Base-by-base conservation (phyloP, 2,113 vertebrate species). In the Vanacampus margaritifer region DNA sequence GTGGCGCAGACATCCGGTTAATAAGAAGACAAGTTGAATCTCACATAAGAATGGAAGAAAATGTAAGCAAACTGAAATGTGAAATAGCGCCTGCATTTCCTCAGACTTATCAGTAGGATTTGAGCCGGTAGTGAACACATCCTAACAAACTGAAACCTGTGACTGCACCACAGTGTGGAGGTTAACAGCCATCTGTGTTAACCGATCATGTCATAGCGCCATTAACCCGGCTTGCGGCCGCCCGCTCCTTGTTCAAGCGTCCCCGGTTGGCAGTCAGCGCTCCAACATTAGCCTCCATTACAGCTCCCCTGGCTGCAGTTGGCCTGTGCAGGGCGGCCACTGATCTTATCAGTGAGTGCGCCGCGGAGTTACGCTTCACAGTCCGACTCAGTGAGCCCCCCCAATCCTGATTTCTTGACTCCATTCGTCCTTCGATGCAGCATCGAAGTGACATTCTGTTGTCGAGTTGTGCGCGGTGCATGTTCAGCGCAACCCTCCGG, bases 161-260 rank as follows among this genome's bases (percentile, higher is more conserved):
- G 21, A 19, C 79, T 67, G 32, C 68, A 60, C 50, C 67, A 74
- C 68, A 0, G 77, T 85, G 84, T 86, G 76, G 54, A 81, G 87
- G 88, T 92, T 89, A 92, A 90, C 86, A 86, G 84, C 81, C 46
- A 67, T 82, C 78, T 78, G 84, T 90, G 91, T 92, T 91, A 89
- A 89, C 82, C 79, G 81, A 79, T 82, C 86, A 70, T 90, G 91
- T 91, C 87, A 79, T 87, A 84, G 89, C 84, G 86, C 81, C 87
- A 90, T 91, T 92, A 91, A 89, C 87, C 86, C 89, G 79, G 73
- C 76, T 80, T 83, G 84, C 84, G 83, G 87, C 71, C 71, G 48
- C 74, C 57, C 65, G 70, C 64, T 82, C 76, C 84, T 80, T 82
- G 83, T 80, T 85, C 67, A 85, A 88, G 76, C 81, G 82, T 84